These are phyloP conservation scores for Lophochroa leadbeateri DNA, from an alignment of 2,113 vertebrate species.

Conservation along the genomic window DNA sequence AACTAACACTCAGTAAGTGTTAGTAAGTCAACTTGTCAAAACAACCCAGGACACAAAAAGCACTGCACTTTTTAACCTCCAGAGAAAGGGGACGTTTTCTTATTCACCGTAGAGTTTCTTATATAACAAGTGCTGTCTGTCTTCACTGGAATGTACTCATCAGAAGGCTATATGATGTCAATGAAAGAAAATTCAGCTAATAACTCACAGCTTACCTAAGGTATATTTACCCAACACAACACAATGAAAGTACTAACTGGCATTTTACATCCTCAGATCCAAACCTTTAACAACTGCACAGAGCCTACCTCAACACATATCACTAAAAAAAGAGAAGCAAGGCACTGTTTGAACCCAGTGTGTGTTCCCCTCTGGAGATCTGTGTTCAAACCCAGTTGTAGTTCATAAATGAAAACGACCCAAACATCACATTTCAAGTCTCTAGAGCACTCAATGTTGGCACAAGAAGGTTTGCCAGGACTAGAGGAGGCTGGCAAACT, in stretches of 20 bases:
- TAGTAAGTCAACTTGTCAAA: not conserved
- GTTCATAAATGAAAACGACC: not conserved
- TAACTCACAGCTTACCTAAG: not conserved
- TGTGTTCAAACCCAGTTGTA: not conserved
- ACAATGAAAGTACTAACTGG: not conserved
- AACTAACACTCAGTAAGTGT: not conserved
- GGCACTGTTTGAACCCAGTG: not conserved
- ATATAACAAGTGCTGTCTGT: not conserved
- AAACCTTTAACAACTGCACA: not conserved
- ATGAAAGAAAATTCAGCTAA: not conserved
- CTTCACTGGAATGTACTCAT: not conserved
- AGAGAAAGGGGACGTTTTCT: not conserved
- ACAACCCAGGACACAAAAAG: not conserved
- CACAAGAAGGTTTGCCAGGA: not conserved
- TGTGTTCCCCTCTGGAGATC: not conserved
- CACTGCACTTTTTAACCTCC: not conserved
- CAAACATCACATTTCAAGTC: not conserved
- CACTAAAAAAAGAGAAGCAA: not conserved
- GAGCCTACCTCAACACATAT: not conserved
- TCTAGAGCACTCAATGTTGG: not conserved
- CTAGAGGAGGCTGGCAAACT: not conserved
- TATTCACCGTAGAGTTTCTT: not conserved
- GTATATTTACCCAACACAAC: not conserved
- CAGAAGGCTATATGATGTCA: not conserved
- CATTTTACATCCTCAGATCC: not conserved